These are phyloP conservation scores for Ophonus ardosiacus DNA, from an alignment of 2,888 invertebrate genomes.

Conservation along the genomic window DNA sequence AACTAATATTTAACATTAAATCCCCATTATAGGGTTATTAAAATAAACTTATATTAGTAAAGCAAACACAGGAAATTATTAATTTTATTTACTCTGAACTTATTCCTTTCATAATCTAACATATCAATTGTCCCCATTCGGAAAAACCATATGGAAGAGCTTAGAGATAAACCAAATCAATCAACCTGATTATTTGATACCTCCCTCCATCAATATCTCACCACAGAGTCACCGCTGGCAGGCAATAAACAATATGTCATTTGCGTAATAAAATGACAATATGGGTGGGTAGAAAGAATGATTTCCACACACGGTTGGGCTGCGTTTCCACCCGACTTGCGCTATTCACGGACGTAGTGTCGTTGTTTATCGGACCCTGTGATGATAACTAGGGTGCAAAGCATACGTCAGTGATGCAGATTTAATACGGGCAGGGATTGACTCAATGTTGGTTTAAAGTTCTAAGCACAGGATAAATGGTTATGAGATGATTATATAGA, in stretches of 20 bases:
- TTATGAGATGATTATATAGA: too few relatives aligned
- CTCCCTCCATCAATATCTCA: not conserved
- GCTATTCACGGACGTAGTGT: slow-evolving; percentile 10
- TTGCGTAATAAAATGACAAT: slow-evolving; percentile 50
- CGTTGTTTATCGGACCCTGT: slow-evolving; percentile 31
- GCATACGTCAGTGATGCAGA: not conserved
- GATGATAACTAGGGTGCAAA: not conserved
- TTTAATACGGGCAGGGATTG: not conserved
- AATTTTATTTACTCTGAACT: not conserved
- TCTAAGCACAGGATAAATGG: not conserved
- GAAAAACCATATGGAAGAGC: not conserved
- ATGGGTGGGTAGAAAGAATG: slow-evolving; percentile 37
- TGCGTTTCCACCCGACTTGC: slow-evolving; percentile 29
- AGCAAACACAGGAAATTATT: not conserved
- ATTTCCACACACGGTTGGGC: slow-evolving; percentile 17
- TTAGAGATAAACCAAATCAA: not conserved
- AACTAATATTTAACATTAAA: too few relatives aligned
- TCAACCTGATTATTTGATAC: not conserved
- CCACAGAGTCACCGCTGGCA: not conserved
- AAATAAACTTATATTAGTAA: not conserved
- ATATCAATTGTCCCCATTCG: not conserved
- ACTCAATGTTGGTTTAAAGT: not conserved
- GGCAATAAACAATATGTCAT: slow-evolving; percentile 45
- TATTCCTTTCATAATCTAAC: not conserved
- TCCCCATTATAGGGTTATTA: not conserved